Base-by-base conservation (phyloP, 2,888 invertebrate species). In the Poecilus cupreus region DNA sequence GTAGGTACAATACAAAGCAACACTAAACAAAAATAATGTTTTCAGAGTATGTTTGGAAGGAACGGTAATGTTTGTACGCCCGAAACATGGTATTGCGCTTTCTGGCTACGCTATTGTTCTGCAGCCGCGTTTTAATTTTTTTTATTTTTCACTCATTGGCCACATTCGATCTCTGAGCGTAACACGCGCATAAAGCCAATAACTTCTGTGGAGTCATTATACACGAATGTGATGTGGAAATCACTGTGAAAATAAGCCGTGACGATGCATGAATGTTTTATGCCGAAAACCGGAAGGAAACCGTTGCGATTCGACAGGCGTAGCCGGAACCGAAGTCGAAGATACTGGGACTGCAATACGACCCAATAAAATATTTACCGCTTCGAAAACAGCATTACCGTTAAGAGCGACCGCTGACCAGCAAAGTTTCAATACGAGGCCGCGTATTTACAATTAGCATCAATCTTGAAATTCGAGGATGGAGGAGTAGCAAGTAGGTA, bases 301-400 rank as follows among this genome's bases (percentile, higher is more conserved):
- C 64, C 64, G 64, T 68, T 68, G 18, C 37, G 64, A 68, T 68
- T 68, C 64, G 64, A 68, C 64, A 39, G 20, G 37, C 64, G 64
- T 37, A 37, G 64, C 37, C 43, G 43, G 24, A 60, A 26, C 20
- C 22, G 20, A 24, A 22, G 5, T 24, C 22, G 22, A 54, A 54
- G 60, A 24, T 60, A 60, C 60, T 13, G 26, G 26, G 11, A 60
- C 26, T 60, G 60, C 60, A 60, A 26, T 26, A 60, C 60, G 60
- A 22, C 13, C 13, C 24, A 13, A 60, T 60, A 60, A 60, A 60
- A 60, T 60, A 60, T 60, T 60, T 60, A 60, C 60, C n/a, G 60
- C 60, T 60, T 60, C n/a, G 60, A 26, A 60, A 60, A 60, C 26
- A 60, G 60, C 24, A 60, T 60, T 60, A 60, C 60, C 60, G 60